Percentiles rank a stretch among this genome's conserved stretches.
Conservation (phyloP, 2,888 invertebrate genomes). For the Bibio marci region DNA sequence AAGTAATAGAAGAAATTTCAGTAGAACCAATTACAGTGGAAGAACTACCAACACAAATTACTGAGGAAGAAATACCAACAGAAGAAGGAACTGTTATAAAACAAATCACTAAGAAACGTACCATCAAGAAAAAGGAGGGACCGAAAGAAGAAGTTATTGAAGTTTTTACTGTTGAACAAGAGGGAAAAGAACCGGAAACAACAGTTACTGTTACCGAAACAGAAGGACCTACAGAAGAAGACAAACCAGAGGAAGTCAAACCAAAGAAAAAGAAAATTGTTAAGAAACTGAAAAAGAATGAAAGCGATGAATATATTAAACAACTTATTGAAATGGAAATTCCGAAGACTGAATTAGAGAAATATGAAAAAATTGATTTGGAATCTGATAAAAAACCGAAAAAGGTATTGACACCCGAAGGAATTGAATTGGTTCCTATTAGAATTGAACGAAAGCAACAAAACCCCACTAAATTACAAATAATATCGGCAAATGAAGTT, state of each 20-base stretch:
- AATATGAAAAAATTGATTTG: conserved; percentile 18
- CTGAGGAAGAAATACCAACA: conserved; percentile 14
- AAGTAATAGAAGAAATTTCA: conserved; percentile 15
- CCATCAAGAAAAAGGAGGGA: conserved; percentile 22
- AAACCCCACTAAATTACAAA: conserved; percentile 41
- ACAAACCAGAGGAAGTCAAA: conserved; percentile 16
- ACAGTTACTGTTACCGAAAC: conserved; percentile 14
- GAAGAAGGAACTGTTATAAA: conserved; percentile 5
- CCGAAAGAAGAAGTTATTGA: conserved; percentile 23
- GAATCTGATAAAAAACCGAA: conserved; percentile 2
- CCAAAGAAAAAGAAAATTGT: conserved; percentile 9
- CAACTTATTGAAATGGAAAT: neutral
- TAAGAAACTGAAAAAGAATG: conserved; percentile 2
- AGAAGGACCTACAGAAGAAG: conserved; percentile 16
- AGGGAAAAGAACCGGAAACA: conserved; percentile 22
- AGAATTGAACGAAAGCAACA: conserved; percentile 43
- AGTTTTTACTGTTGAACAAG: conserved; percentile 22
- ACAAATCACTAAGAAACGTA: conserved; percentile 19
- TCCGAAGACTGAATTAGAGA: conserved; percentile 18
- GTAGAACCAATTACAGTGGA: conserved; percentile 11
- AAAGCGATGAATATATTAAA: conserved; percentile 1
- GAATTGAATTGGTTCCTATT: conserved; percentile 27
- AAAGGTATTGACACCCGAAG: conserved; percentile 4
- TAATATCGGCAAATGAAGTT: conserved; percentile 36
- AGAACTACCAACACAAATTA: conserved; percentile 14